Conservation (phyloP, 2,888 invertebrate species). For the Fragum fragum region DNA sequence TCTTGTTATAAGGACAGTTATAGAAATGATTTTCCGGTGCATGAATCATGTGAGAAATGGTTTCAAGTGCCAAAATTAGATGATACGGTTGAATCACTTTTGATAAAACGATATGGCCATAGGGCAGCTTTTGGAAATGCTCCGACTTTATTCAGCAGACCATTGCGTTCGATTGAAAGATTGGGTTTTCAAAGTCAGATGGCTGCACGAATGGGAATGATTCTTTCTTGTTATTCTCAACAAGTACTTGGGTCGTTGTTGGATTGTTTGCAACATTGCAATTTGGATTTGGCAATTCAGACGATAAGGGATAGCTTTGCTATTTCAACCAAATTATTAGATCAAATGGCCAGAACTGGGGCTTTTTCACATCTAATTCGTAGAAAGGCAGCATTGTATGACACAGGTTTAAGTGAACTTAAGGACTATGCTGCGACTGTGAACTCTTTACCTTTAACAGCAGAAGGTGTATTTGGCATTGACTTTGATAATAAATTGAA, state of each 20-base stretch:
- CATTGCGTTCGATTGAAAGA: neutral
- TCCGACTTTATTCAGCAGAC: neutral
- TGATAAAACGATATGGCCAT: conserved; percentile 2
- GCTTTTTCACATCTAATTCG: conserved; percentile 2
- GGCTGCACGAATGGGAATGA: conserved; percentile 1
- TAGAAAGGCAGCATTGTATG: conserved; percentile 6
- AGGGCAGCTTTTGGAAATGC: conserved; percentile 22
- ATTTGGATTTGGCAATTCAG: conserved; percentile 16
- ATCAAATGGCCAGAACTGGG: no score
- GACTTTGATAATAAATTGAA: conserved; percentile 4
- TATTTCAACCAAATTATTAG: conserved; percentile 10
- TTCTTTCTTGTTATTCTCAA: neutral
- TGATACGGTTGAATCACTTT: neutral
- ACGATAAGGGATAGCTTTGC: conserved; percentile 14
- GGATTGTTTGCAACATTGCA: conserved; percentile 1
- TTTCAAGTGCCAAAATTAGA: conserved; percentile 3
- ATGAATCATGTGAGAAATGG: neutral
- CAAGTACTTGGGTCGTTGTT: neutral
- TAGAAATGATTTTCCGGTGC: conserved; percentile 10
- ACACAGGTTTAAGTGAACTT: neutral
- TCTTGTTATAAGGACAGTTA: conserved; percentile 9
- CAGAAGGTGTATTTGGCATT: conserved; percentile 13
- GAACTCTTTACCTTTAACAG: neutral
- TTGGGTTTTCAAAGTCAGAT: conserved; percentile 19
- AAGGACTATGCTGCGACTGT: conserved; percentile 2